Base-by-base conservation (phyloP, 2,888 invertebrate species). In the Ochropleura plecta region DNA sequence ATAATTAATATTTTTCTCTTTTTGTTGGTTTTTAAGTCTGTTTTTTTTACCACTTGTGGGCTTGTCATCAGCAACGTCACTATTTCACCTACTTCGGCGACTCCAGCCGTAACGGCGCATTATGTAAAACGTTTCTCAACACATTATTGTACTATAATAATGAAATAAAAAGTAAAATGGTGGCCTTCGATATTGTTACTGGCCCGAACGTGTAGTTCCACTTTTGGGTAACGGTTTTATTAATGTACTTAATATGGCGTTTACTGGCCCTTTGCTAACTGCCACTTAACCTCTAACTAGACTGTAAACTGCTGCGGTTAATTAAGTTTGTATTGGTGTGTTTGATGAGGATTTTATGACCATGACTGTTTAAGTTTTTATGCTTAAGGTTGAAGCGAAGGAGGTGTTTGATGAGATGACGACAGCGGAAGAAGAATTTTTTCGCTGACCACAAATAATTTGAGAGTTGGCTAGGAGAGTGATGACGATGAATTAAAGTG, bases 101-200 rank as follows among this genome's bases (percentile, higher is more conserved):
- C 30, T 20, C 44, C 49, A 70, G 49, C 46, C 81, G 81, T 79
- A 60, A 81, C 84, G 67, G 59, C 7, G 51, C 49, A 69, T 83
- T 83, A 81, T 83, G 70, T 81, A 79, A 81, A 70, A 62, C 20
- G 46, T 81, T 74, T 53, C 84, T n/a, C 44, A 68, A 60, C 5
- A 42, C 8, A 51, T 68, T 82, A 78, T 80, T 69, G 65, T 81
- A 77, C 60, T 72, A 79, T 30, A 0, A 68, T 64, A 82, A 53
- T 73, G 68, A 68, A 83, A 79, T 49, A 65, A 80, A 84, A 82
- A 84, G 81, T 83, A 79, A 83, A 79, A 65, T 74, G 59, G 7
- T 68, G 84, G 76, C 81, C 81, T 82, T 82, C 81, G 68, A 82
- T 83, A 70, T 53, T 57, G 48, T 83, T 4, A 48, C 69, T 70